These are phyloP conservation scores for Petroica traversi DNA, from an alignment of 2,113 vertebrate genomes.

Conservation along the genomic window DNA sequence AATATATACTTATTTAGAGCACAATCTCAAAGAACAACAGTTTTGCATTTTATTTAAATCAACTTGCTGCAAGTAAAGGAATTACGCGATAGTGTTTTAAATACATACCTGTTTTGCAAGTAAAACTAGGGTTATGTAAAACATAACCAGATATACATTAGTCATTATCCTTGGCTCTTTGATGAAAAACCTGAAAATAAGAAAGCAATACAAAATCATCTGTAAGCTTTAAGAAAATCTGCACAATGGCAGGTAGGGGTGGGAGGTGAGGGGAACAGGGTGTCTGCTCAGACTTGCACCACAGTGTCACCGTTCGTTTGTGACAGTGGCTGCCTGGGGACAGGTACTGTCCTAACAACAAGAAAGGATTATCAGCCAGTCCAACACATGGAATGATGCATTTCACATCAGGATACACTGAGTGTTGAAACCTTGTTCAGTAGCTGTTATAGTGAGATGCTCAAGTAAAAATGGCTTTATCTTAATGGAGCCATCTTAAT, in stretches of 20 bases:
- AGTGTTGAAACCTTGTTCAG: background rate
- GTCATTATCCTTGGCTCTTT: constrained; percentile 80
- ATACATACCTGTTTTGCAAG: constrained; percentile 88
- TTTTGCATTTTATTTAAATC: background rate
- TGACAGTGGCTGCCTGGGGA: background rate
- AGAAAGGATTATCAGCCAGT: background rate
- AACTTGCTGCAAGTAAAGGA: background rate
- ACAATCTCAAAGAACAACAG: background rate
- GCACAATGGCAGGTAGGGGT: fast-evolving
- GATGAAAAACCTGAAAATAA: constrained; percentile 66
- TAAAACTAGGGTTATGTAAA: constrained; percentile 87
- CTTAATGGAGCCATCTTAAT: background rate
- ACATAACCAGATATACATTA: constrained; percentile 89
- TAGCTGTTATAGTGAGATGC: background rate
- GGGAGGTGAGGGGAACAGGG: background rate
- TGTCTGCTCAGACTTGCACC: background rate
- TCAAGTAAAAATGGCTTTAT: background rate
- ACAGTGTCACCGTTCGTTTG: background rate
- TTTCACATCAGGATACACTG: background rate
- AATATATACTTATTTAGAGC: background rate
- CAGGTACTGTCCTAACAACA: fast-evolving
- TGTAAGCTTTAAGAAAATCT: background rate
- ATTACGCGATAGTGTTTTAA: background rate
- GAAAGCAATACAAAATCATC: background rate
- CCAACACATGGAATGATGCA: background rate